phyloP scores from a whole-genome alignment of 2,888 invertebrate genomes.

The Eristalinus aeneus region DNA sequence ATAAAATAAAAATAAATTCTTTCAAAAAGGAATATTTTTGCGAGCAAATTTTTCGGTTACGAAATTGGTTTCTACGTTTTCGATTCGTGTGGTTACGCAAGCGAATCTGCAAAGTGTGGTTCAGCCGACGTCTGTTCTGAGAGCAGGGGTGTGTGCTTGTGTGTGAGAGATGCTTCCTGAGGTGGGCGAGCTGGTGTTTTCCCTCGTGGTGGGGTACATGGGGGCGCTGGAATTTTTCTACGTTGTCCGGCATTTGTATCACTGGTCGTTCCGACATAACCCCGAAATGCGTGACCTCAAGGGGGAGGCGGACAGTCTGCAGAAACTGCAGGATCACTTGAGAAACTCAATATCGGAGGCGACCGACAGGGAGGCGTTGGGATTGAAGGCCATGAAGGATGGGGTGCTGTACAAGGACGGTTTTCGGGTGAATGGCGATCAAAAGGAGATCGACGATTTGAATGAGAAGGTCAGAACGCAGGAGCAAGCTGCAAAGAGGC shows the following conservation, averaged over 20 bases:
- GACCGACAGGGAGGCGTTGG: slow-evolving; percentile 73
- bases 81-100: slow-evolving; percentile 74
- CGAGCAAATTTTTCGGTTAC: slow-evolving; percentile 46
- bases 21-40: slow-evolving; percentile 29
- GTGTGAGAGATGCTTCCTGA: slow-evolving; percentile 76
- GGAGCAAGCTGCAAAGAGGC: slow-evolving; percentile 65
- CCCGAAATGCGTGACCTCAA: slow-evolving; percentile 63
- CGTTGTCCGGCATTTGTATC: slow-evolving; percentile 78
- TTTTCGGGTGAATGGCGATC: slow-evolving; percentile 76
- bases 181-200: slow-evolving; percentile 89
- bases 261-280: slow-evolving; percentile 77
- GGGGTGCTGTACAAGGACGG: slow-evolving; percentile 79
- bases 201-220: slow-evolving; percentile 88
- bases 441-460: slow-evolving; percentile 71
- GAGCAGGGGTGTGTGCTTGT: slow-evolving; percentile 27
- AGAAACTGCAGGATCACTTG: slow-evolving; percentile 76
- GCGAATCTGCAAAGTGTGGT: slow-evolving; percentile 60
- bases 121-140: slow-evolving; percentile 19
- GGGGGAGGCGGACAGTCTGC: slow-evolving; percentile 73
- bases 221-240: slow-evolving; percentile 85
- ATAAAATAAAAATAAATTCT: slow-evolving; percentile 23
- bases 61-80: slow-evolving; percentile 48
- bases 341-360: slow-evolving; percentile 73
- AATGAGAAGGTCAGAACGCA: slow-evolving; percentile 66
- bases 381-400: slow-evolving; percentile 77